These are phyloP conservation scores for Scylla paramamosain DNA, from an alignment of 1,140 invertebrate species.

Conservation along the genomic window DNA sequence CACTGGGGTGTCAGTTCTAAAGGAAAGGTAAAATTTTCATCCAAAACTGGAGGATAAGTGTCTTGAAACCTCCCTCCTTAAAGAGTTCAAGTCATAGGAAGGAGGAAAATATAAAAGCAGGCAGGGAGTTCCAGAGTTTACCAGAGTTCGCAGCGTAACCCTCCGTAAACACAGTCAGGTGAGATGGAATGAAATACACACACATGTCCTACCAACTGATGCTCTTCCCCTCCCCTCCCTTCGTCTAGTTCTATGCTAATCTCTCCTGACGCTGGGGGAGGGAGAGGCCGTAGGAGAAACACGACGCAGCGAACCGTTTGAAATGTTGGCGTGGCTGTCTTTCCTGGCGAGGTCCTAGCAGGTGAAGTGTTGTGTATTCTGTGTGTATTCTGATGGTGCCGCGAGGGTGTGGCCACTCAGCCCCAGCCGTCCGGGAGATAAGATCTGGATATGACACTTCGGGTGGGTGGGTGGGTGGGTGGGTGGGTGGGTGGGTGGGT, in stretches of 20 bases:
- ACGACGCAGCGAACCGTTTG: not conserved
- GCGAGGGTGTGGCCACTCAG: not conserved
- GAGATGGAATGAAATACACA: too few relatives aligned
- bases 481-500: too few relatives aligned
- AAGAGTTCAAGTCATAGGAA: too few relatives aligned
- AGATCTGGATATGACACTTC: constrained; percentile 13
- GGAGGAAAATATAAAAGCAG: too few relatives aligned
- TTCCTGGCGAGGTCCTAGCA: not conserved
- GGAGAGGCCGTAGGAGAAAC: not conserved
- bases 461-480: not conserved
- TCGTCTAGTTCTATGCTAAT: too few relatives aligned
- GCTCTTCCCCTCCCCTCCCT: not conserved
- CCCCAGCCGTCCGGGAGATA: not conserved
- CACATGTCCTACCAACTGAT: not conserved
- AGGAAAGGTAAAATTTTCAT: too few relatives aligned
- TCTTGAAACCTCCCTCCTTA: too few relatives aligned
- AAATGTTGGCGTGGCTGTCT: not conserved
- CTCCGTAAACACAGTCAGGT: too few relatives aligned
- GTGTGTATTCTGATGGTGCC: not conserved
- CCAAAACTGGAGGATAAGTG: too few relatives aligned
- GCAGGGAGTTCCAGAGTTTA: too few relatives aligned
- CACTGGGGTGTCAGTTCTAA: too few relatives aligned
- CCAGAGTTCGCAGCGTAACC: too few relatives aligned
- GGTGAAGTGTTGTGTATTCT: not conserved
- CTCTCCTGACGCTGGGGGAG: not conserved